Evolutionary conservation across 30 jellyfish, hydroid and myxozoan species (phyloP).

Genomic region (Turritopsis rubra): DNA sequence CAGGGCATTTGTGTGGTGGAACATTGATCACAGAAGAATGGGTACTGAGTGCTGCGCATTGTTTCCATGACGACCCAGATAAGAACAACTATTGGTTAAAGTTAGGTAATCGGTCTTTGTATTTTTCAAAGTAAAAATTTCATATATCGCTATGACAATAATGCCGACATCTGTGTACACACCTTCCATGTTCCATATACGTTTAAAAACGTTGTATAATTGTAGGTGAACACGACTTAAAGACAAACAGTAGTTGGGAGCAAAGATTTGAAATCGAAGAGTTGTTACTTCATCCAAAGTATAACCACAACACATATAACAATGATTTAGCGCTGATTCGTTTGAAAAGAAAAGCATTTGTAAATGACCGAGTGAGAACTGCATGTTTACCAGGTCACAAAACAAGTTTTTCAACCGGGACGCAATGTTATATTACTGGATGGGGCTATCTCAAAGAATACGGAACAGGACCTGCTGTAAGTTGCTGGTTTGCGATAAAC

Average conservation of each 20-base stretch:
- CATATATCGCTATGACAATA: not conserved
- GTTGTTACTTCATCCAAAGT: conserved; percentile 72
- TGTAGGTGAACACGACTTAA: conserved; percentile 83
- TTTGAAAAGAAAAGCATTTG: conserved; percentile 47
- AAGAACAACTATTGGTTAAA: conserved; percentile 43
- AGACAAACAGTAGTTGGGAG: conserved; percentile 55
- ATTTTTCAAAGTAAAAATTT: too few species aligned
- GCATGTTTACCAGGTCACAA: conserved; percentile 93
- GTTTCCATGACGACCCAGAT: conserved; percentile 59
- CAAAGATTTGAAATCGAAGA: conserved; percentile 66
- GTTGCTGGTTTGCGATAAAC: not conserved
- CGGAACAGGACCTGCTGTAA: conserved; percentile 83
- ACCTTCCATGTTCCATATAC: not conserved
- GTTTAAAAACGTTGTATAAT: not conserved
- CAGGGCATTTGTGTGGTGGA: conserved; percentile 96
- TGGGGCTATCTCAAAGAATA: conserved; percentile 90
- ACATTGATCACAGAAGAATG: conserved; percentile 77
- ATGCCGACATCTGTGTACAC: not conserved
- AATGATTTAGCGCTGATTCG: conserved; percentile 74
- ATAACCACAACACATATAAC: conserved; percentile 41
- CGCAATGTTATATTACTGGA: conserved; percentile 83
- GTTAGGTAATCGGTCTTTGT: conserved; percentile 40
- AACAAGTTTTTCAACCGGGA: conserved; percentile 69
- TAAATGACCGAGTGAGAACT: conserved; percentile 68
- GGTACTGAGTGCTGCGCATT: conserved; percentile 97